Base-by-base conservation (phyloP, 1,140 invertebrate species). In the Acromyrmex heyeri region DNA sequence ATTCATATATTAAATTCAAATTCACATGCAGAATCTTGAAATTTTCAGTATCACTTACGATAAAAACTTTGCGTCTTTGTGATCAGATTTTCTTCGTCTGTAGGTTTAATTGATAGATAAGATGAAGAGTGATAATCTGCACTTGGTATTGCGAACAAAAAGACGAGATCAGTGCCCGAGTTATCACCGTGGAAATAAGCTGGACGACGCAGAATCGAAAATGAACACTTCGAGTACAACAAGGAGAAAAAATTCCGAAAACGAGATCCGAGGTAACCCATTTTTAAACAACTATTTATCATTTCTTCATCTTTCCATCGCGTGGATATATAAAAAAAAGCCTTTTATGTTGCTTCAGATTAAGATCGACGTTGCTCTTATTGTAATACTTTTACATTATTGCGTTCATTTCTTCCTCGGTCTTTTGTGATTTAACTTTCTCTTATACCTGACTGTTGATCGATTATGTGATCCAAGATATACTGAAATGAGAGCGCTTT, bases 221-320 rank as follows among this genome's bases (percentile, higher is more conserved):
- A 87, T 89, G 88, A 7, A 10, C 38, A 44, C 38, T 8, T 16
- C 12, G 10, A 16, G 18, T 55, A 14, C 12, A 12, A 6, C 12
- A 5, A 48, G 8, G 44, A 83, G 27, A 50, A 73, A 87, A 7
- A 8, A 24, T 79, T 83, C 48, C 0, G 67, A 50, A 12, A 30
- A 85, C 0, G 89, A 90, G 18, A 90, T 90, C 14, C 67, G 75
- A 90, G 89, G 89, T 90, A 90, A 10, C 0, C 2, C 10, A 12
- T 6, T 21, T 21, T 34, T n/a, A 18, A 21, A 21, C 55, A n/a
- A 65, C 2, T 65, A 34, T 65, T 38, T 34, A 18, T 7, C 30
- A 5, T 30, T 62, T 16, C 59, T 24, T 61, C 12, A 16, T 24
- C 3, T 24, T 21, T 27, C 4, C 0, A 0, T 6, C 12, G 0